Conservation (phyloP, 2,888 invertebrate species). For the Agelastica alni region DNA sequence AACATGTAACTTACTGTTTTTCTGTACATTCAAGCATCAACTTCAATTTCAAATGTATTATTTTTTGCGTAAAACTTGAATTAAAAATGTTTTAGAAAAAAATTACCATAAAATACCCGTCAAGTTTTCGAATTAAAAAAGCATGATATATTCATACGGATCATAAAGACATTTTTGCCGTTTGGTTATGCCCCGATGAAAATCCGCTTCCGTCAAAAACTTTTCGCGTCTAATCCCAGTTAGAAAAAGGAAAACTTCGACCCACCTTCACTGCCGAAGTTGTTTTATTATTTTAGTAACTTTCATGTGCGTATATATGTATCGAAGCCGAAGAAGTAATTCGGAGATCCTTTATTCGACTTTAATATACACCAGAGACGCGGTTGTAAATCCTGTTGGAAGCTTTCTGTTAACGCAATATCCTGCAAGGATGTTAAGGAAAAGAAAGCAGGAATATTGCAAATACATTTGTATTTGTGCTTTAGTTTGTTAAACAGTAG, state of each 20-base stretch:
- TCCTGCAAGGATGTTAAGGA: too few relatives aligned
- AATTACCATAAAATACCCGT: conserved; percentile 12
- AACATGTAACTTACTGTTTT: too few relatives aligned
- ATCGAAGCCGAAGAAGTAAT: conserved; percentile 25
- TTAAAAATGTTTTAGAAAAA: too few relatives aligned
- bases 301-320: conserved; percentile 27
- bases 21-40: too few relatives aligned
- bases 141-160: conserved; percentile 33
- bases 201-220: conserved; percentile 22
- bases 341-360: conserved; percentile 13
- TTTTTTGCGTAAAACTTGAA: too few relatives aligned
- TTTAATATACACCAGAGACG: conserved; percentile 11
- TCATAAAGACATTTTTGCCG: conserved; percentile 32
- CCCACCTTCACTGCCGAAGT: conserved; percentile 17
- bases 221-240: conserved; percentile 34
- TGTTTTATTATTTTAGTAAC: conserved; percentile 29
- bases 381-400: background rate
- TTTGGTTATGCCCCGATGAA: conserved; percentile 24
- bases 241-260: conserved; percentile 29
- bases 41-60: too few relatives aligned
- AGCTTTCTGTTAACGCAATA: background rate
- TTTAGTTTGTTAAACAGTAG: too few relatives aligned
- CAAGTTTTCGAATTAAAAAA: conserved; percentile 33
- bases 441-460: too few relatives aligned
- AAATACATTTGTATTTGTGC: too few relatives aligned